Base-by-base conservation (phyloP, 92 coral and sea anemone genomes). In the Pocillopora meandrina region DNA sequence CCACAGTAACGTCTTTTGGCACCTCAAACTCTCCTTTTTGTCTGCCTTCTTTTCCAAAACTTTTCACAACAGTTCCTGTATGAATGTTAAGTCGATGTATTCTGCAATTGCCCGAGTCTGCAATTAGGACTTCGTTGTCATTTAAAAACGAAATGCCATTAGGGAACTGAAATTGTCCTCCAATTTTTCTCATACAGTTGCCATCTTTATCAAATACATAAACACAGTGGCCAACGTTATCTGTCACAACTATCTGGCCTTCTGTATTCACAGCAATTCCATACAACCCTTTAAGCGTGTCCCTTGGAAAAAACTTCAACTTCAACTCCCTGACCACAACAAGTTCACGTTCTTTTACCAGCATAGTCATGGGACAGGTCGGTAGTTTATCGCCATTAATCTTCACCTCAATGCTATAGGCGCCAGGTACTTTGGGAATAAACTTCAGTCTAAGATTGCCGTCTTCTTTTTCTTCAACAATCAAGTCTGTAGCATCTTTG, bases 301-400 rank as follows among this genome's bases (percentile, higher is more conserved):
- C 20, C 42, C 55, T 56, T 36, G 5, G 74, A 15, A 5, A 14
- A 5, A 70, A 33, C 33, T 70, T 35, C 12, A 70, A 33, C 10
- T 70, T 52, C 74, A 70, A 36, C 74, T 70, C 74, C 18, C 56
- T 56, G 3, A 36, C 56, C 6, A 70, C 74, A 14, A 33, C 74
- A 70, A 70, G 74, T 70, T 70, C 74, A 36, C 74, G 56, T 17
- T 70, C 56, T 70, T 70, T 70, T 5, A 70, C 74, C 21, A 3
- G 56, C 55, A 70, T 1, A 35, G 56, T 36, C 1, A 33, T 33
- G 18, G 20, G 74, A 70, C 23, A 70, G 23, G 56, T 70, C 20
- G 74, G 55, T 33, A 70, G 74, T 34, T 70, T 70, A 26, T 70
- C 74, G 14, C 56, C 74, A 70, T 70, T 70, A 55, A 70, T 36